A percentile compares a stretch with the other conserved stretches of the same genome.
These are phyloP conservation scores for Goniozus legneri DNA, from an alignment of 1,140 invertebrate species.

Conservation along the genomic window DNA sequence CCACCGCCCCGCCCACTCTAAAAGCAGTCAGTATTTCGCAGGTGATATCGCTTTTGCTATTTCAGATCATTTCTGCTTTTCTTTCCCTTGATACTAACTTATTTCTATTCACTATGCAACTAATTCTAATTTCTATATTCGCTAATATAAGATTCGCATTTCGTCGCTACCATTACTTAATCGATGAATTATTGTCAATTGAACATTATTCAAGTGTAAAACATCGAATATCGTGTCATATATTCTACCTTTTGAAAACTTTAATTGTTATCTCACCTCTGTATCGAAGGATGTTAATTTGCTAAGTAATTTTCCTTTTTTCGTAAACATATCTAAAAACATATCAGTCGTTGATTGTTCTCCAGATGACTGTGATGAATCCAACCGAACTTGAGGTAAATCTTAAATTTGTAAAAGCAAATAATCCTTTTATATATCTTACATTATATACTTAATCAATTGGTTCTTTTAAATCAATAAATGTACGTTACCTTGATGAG, in stretches of 20 bases:
- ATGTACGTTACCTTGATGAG: not conserved
- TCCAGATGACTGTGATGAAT: slow-evolving; percentile 38
- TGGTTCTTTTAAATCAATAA: slow-evolving; percentile 5
- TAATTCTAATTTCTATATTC: too few species aligned
- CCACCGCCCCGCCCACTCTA: slow-evolving; percentile 55
- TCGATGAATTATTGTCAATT: too few species aligned
- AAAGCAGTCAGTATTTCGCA: too few species aligned
- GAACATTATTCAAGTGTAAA: too few species aligned
- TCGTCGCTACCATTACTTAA: too few species aligned
- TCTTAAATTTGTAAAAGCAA: slow-evolving; percentile 33
- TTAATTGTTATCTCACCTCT: slow-evolving; percentile 63
- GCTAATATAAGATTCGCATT: too few species aligned
- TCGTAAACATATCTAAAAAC: slow-evolving; percentile 85
- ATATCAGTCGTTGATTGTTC: slow-evolving; percentile 76
- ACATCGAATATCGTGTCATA: too few species aligned
- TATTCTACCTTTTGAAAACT: too few species aligned
- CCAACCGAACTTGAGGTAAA: slow-evolving; percentile 53
- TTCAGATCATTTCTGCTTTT: too few species aligned
- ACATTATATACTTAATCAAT: slow-evolving; percentile 7
- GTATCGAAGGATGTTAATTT: slow-evolving; percentile 86
- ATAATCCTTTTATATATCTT: slow-evolving; percentile 1
- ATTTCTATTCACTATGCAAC: too few species aligned
- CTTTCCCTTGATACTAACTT: too few species aligned
- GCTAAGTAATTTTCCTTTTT: slow-evolving; percentile 79
- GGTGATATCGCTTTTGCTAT: too few species aligned